Base-by-base conservation (phyloP, 2,888 invertebrate genomes). In the Odontocolon sp. region DNA sequence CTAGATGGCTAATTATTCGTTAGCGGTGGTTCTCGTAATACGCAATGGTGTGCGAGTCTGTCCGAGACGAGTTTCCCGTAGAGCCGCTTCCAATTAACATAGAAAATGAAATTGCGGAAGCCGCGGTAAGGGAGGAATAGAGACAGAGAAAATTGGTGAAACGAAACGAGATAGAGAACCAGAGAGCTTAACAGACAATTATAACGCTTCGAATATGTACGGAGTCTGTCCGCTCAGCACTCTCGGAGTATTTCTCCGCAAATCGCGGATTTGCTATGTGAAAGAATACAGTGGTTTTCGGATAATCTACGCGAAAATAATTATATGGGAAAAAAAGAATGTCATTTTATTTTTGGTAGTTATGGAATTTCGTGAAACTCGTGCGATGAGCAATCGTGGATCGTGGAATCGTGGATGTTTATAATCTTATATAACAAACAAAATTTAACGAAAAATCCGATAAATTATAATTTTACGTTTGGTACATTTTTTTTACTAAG, bases 101-200 rank as follows among this genome's bases (percentile, higher is more conserved):
- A 77, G 79, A 77, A 77, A 81, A 81, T 81, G 80, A 71, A 81
- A 81, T 79, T 77, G 80, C 72, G 68, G 47, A 14, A 40, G 23
- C 33, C 14, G 66, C 47, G 54, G 72, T 54, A 45, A 38, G 69
- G n/a, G n/a, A 36, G 11, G 28, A 21, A 33, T 23, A 57, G 69
- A 45, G 47, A 14, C 18, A 40, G 54, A 42, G 68, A 75, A 81
- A 79, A 81, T 79, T 79, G 76, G 79, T 61, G 56, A 70, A 77
- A 81, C 74, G 66, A 72, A 79, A 71, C 71, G 74, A 50, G 50
- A 23, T 26, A 31, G 21, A 33, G n/a, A n/a, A n/a, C n/a, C n/a
- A 45, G 61, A 56, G 63, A 76, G 78, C 71, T 79, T 77, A 77
- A 77, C 78, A 64, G 70, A 74, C 76, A 78, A 79, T 81, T 79